Conservation (phyloP, 2,888 invertebrate genomes). For the Orchestes rusci region DNA sequence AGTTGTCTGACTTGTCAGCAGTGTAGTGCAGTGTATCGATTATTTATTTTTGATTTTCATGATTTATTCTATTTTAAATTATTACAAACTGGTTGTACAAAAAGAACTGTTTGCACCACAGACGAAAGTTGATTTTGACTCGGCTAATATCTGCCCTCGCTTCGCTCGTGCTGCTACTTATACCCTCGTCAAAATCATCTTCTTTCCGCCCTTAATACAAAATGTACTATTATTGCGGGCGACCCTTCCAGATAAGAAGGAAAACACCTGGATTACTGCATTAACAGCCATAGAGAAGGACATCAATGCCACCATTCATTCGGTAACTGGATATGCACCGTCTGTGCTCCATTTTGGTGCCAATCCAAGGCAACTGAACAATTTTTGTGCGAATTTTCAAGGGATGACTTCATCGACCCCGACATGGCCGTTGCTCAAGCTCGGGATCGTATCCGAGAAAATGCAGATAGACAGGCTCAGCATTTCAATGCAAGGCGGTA, state of each 20-base stretch:
- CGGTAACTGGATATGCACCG: constrained; percentile 15
- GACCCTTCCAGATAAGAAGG: constrained; percentile 13
- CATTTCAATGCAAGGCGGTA: constrained; percentile 6
- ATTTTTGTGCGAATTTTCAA: constrained; percentile 17
- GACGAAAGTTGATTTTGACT: too few species aligned
- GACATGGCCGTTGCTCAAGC: constrained; percentile 20
- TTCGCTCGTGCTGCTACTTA: too few species aligned
- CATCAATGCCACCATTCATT: constrained; percentile 21
- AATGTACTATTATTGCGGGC: constrained; percentile 18
- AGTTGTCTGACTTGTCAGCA: too few species aligned
- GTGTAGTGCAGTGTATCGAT: too few species aligned
- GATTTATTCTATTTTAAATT: too few species aligned
- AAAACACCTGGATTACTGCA: constrained; percentile 10
- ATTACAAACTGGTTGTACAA: too few species aligned
- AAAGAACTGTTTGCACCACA: too few species aligned
- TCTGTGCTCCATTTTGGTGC: constrained; percentile 20
- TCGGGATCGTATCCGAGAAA: constrained; percentile 8
- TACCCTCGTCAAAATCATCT: too few species aligned
- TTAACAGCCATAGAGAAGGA: constrained; percentile 18
- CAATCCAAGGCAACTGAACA: constrained; percentile 23
- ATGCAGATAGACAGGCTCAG: constrained; percentile 14
- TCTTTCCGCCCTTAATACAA: too few species aligned
- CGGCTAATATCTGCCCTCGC: too few species aligned
- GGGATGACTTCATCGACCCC: constrained; percentile 20
- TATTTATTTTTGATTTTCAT: too few species aligned